A percentile compares a stretch with the other conserved stretches of the same genome.
Evolutionary conservation across 2,888 invertebrate genomes (phyloP).

Genomic region (Sinohyriopsis cumingii): DNA sequence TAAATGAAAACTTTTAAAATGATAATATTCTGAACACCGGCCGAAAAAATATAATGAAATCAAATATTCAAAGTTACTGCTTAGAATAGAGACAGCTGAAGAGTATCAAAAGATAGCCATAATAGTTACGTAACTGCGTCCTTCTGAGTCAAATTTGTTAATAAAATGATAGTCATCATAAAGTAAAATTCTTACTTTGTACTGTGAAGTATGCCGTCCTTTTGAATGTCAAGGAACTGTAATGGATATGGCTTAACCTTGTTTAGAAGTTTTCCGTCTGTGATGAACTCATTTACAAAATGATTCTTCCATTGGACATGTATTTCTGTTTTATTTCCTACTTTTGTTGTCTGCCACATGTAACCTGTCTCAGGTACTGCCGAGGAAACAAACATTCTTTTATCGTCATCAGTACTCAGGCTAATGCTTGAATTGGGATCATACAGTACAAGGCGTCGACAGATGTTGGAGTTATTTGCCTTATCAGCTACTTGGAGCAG

Average conservation of each 20-base stretch:
- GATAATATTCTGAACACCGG: too few species aligned
- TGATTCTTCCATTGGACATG: conserved; percentile 35
- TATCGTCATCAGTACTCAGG: neutral
- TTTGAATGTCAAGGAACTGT: conserved; percentile 21
- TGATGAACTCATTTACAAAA: conserved; percentile 39
- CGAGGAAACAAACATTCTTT: conserved; percentile 20
- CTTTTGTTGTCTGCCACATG: conserved; percentile 29
- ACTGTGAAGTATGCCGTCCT: conserved; percentile 21
- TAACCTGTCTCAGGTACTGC: conserved; percentile 33
- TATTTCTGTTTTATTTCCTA: conserved; percentile 3
- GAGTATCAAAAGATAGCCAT: neutral
- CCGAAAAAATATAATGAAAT: too few species aligned
- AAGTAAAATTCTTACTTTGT: conserved; percentile 16
- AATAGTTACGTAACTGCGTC: too few species aligned
- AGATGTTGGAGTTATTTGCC: too few species aligned
- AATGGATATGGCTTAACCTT: conserved; percentile 32
- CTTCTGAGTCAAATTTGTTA: neutral
- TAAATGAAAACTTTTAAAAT: too few species aligned
- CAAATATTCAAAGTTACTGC: too few species aligned
- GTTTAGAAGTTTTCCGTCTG: conserved; percentile 29
- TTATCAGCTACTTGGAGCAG: too few species aligned
- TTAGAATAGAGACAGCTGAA: too few species aligned
- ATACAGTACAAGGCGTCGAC: too few species aligned
- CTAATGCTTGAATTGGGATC: too few species aligned
- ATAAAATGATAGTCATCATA: neutral